Base-by-base conservation (phyloP, 2,888 invertebrate genomes). In the Leptinotarsa peninsularis region DNA sequence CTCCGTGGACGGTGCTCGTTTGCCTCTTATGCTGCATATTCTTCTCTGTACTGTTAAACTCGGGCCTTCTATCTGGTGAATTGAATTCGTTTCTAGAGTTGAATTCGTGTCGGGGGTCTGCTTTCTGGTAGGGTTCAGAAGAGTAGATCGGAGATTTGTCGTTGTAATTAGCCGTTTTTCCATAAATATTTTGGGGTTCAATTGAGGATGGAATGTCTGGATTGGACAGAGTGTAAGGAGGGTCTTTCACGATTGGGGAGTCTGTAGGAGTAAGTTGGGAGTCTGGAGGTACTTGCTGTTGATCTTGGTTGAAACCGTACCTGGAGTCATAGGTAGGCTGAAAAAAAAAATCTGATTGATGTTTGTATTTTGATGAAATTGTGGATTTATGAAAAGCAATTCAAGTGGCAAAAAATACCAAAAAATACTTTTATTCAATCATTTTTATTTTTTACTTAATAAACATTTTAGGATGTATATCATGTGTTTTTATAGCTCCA, bases 301-400 rank as follows among this genome's bases (percentile, higher is more conserved):
- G 82, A 54, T 83, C 82, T 69, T 79, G 81, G 73, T 85, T 86
- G 80, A 88, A 89, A 49, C 88, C 88, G 75, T 88, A 89, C 54
- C 88, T 80, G 2, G 86, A 83, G 72, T 89, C 88, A 73, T 89
- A 89, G 4, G 84, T 88, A 4, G 88, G 88, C 88, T 89, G 75
- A 71, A 84, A 82, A 75, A 17, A 18, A 23, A 71, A 23, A 60
- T 54, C 17, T n/a, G 43, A 10, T 43, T 43, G 13, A 10, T 10
- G 10, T 43, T 43, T 43, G 43, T 43, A 43, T 43, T 43, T 43
- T 43, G 43, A 43, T 43, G 10, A 43, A 10, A 43, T 0, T 43
- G 10, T 43, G 3, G 43, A 2, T 43, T 43, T 43, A 43, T 43
- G 43, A 10, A 13, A 10, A 43, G 43, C 43, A 43, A 43, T 43